These are phyloP conservation scores for Abscondita cerata DNA, from an alignment of 2,888 invertebrate species.

Conservation along the genomic window DNA sequence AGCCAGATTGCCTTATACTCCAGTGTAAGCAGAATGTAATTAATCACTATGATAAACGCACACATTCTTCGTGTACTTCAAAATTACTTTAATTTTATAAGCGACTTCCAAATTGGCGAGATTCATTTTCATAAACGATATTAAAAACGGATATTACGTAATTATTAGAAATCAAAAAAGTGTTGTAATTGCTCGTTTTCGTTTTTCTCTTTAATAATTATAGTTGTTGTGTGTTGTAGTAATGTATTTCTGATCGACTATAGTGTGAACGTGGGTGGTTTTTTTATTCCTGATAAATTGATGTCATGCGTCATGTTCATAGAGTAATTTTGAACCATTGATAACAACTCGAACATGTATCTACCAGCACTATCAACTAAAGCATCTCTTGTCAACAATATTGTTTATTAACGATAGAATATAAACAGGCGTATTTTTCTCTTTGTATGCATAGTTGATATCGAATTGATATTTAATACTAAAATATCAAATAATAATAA, in stretches of 20 bases:
- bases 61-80: too few species aligned
- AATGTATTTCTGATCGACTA: constrained; percentile 31
- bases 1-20: too few species aligned
- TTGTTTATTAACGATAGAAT: constrained; percentile 31
- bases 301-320: constrained; percentile 19
- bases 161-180: too few species aligned
- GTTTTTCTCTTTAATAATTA: too few species aligned
- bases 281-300: constrained; percentile 28
- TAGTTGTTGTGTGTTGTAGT: background rate
- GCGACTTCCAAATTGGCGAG: too few species aligned
- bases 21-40: too few species aligned
- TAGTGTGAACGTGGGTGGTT: constrained; percentile 21
- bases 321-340: constrained; percentile 32
- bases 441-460: constrained; percentile 3
- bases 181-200: background rate
- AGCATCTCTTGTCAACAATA: constrained; percentile 34
- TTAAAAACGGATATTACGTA: too few species aligned
- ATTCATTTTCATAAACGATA: too few species aligned
- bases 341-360: constrained; percentile 30
- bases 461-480: background rate
- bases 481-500: background rate
- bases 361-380: constrained; percentile 32
- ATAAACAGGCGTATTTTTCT: constrained; percentile 11
- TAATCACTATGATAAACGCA: too few species aligned
- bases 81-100: too few species aligned